A percentile compares a stretch with the other conserved stretches of the same genome.
These are phyloP conservation scores for Gibbula magus DNA, from an alignment of 2,888 invertebrate species.

Conservation along the genomic window DNA sequence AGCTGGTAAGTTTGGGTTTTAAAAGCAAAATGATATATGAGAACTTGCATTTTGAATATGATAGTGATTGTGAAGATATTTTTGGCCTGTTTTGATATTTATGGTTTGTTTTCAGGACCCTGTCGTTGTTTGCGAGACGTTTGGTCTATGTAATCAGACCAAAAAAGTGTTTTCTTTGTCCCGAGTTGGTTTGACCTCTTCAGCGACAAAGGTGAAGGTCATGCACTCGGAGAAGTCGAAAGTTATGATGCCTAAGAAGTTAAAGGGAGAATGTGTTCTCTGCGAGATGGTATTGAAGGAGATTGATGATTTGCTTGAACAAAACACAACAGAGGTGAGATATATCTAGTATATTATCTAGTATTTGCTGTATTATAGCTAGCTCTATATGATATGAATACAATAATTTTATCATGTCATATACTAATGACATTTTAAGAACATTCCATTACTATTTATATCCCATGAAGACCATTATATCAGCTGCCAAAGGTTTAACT, in stretches of 20 bases:
- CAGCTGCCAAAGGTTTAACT: no score
- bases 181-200: not conserved
- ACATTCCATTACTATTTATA: no score
- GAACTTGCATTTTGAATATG: no score
- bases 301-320: not conserved
- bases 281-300: not conserved
- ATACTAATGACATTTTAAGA: no score
- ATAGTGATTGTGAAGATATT: no score
- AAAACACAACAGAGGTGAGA: not conserved
- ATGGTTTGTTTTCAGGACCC: not conserved
- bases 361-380: no score
- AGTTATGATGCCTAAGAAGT: not conserved
- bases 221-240: not conserved
- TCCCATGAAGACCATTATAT: no score
- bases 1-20: slow-evolving; percentile 16
- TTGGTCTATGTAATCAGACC: not conserved
- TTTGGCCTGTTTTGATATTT: no score
- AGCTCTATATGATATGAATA: no score
- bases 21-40: not conserved
- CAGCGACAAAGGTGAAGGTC: not conserved
- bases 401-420: no score
- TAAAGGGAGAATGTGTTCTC: not conserved
- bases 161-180: not conserved
- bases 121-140: not conserved
- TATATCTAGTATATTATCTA: no score